phyloP scores from a whole-genome alignment of 2,113 vertebrate genomes.

The Struthio camelus region DNA sequence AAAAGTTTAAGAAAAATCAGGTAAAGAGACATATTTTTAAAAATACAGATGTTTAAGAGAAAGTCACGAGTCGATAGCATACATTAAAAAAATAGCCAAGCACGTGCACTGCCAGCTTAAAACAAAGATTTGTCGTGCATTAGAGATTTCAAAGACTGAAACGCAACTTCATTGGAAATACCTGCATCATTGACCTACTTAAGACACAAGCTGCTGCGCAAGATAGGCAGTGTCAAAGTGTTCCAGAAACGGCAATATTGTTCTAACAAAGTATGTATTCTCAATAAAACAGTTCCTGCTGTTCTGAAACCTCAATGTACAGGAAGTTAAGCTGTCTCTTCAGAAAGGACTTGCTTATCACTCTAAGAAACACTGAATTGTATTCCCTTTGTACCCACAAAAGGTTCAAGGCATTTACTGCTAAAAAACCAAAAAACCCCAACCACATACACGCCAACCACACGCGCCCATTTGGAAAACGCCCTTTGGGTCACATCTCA shows the following conservation, averaged over 20 bases:
- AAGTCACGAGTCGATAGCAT: not conserved
- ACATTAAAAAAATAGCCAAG: not conserved
- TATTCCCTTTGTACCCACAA: not conserved
- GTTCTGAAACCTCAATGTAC: not conserved
- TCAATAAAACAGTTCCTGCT: not conserved
- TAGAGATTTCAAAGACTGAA: not conserved
- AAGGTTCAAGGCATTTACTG: not conserved
- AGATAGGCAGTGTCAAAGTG: not conserved
- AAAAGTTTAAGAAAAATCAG: not conserved
- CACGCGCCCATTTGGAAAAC: not conserved
- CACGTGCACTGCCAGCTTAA: not conserved
- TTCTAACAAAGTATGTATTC: not conserved
- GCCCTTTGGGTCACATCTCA: not conserved
- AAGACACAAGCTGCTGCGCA: not conserved
- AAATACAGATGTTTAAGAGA: not conserved
- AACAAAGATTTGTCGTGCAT: not conserved
- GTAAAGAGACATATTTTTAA: not conserved
- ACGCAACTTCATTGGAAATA: not conserved
- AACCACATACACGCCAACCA: too few species aligned
- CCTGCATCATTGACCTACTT: not conserved
- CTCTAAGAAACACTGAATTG: not conserved
- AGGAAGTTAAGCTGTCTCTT: not conserved
- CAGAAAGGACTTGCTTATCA: not conserved
- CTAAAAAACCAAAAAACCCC: not conserved
- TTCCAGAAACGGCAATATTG: not conserved